Evolutionary conservation across 2,113 vertebrate genomes (phyloP).

Genomic region (Alethe castanea): DNA sequence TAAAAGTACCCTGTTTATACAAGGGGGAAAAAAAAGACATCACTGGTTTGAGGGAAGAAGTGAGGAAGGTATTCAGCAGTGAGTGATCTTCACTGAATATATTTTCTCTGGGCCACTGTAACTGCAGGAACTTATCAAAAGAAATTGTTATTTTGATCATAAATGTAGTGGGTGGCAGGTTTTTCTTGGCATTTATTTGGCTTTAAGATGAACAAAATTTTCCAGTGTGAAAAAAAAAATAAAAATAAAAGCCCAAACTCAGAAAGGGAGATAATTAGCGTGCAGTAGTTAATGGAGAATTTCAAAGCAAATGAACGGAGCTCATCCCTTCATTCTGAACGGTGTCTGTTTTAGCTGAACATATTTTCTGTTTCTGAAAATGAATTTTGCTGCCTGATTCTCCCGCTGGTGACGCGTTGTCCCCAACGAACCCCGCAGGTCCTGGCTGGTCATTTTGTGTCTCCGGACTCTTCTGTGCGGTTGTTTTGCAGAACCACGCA

Average conservation of each 20-base stretch:
- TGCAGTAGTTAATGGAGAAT: background rate
- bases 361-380: background rate
- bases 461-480: background rate
- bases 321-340: background rate
- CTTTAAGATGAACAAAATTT: background rate
- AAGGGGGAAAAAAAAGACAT: background rate
- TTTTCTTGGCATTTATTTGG: slow-evolving; percentile 50
- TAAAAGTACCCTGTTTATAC: slow-evolving; percentile 14
- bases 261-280: background rate
- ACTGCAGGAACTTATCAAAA: slow-evolving; percentile 48
- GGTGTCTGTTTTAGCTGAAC: background rate
- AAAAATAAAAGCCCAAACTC: background rate
- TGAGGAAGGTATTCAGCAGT: background rate
- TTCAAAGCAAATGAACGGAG: background rate
- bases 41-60: background rate
- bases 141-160: slow-evolving; percentile 41
- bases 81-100: slow-evolving; percentile 45
- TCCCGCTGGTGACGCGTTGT: background rate
- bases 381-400: background rate
- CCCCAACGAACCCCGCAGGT: rapidly evolving
- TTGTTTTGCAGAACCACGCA: background rate
- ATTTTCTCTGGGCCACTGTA: slow-evolving; percentile 50
- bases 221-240: background rate
- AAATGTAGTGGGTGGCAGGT: slow-evolving; percentile 15
- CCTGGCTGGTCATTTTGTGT: background rate